Evolutionary conservation across 2,888 invertebrate genomes (phyloP).

Genomic region (Zele albiditarsus): DNA sequence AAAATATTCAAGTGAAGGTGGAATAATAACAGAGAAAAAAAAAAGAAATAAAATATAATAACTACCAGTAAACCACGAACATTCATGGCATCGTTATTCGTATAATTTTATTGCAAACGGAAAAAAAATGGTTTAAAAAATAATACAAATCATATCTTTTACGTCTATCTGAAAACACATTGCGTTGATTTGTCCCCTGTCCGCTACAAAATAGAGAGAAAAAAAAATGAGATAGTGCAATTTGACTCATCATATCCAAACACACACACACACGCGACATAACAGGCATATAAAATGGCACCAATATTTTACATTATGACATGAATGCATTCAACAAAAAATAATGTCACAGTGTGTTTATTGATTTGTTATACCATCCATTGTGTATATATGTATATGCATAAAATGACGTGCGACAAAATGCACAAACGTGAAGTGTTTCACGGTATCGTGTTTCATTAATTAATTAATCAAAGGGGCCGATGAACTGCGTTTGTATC

Average conservation of each 20-base stretch:
- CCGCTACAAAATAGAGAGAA: neutral
- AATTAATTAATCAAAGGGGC: conserved; percentile 36
- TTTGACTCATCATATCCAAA: neutral
- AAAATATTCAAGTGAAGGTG: too few relatives aligned
- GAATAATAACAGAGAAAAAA: too few relatives aligned
- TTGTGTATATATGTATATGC: neutral
- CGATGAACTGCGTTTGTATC: neutral
- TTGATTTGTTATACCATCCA: conserved; percentile 6
- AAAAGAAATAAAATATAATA: too few relatives aligned
- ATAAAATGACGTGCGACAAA: conserved; percentile 10
- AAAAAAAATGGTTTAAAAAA: neutral
- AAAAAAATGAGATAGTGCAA: neutral
- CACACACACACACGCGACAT: neutral
- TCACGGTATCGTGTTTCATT: conserved; percentile 28
- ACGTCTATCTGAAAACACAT: neutral
- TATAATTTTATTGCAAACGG: neutral
- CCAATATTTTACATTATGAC: neutral
- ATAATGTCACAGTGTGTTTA: conserved; percentile 16
- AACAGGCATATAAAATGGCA: neutral
- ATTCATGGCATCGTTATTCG: too few relatives aligned
- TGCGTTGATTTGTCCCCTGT: neutral
- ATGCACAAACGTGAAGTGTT: conserved; percentile 26
- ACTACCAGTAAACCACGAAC: too few relatives aligned
- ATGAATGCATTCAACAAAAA: neutral
- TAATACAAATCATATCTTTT: neutral